Conservation (phyloP, 2,888 invertebrate species). For the Polylopha cassiicola region DNA sequence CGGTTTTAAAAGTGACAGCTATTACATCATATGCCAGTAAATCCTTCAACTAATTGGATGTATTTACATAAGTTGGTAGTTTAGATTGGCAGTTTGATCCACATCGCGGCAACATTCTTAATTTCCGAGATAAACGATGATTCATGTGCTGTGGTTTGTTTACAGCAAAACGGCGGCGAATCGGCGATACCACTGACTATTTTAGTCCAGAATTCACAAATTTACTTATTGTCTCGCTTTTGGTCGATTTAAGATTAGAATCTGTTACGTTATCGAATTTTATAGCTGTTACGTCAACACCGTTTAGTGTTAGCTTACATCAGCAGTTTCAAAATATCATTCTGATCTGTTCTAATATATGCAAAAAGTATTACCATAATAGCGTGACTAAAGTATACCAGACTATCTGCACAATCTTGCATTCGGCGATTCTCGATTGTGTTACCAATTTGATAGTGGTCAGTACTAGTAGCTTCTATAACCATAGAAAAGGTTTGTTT, state of each 20-base stretch:
- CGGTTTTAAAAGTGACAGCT: neutral
- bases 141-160: constrained; percentile 35
- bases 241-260: neutral
- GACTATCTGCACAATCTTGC: too few relatives aligned
- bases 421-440: too few relatives aligned
- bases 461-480: neutral
- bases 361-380: too few relatives aligned
- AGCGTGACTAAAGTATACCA: too few relatives aligned
- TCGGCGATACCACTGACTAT: constrained; percentile 12
- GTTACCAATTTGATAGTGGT: neutral
- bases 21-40: constrained; percentile 13
- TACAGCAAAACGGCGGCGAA: constrained; percentile 27
- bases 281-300: neutral
- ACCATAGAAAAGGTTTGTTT: too few relatives aligned
- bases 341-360: too few relatives aligned
- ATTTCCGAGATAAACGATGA: constrained; percentile 31
- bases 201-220: constrained; percentile 1
- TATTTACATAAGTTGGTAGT: constrained; percentile 18
- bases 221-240: constrained; percentile 1
- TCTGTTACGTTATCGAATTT: neutral
- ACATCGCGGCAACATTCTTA: constrained; percentile 30
- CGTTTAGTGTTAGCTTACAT: neutral
- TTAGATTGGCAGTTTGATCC: constrained; percentile 26
- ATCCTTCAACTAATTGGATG: constrained; percentile 4
- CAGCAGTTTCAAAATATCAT: too few relatives aligned